Evolutionary conservation across 1,140 invertebrate species (phyloP).

Genomic region (Prorops nasuta): DNA sequence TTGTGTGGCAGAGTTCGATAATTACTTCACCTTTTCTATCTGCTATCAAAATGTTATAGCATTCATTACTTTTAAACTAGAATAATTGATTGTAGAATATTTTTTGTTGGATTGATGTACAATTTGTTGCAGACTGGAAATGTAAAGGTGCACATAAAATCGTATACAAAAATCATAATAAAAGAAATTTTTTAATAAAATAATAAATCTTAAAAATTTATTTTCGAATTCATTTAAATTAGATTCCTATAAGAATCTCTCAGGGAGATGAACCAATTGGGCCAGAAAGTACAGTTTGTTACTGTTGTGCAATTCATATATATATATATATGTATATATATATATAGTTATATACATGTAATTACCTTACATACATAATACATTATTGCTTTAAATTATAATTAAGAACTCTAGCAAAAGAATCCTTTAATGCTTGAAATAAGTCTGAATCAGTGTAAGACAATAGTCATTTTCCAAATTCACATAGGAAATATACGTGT

Average conservation of each 20-base stretch:
- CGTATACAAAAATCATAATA: slow-evolving; percentile 32
- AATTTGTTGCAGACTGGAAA: slow-evolving; percentile 21
- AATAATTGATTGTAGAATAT: background rate
- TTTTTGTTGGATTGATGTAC: slow-evolving; percentile 23
- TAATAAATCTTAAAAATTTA: slow-evolving; percentile 15
- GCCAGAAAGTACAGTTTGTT: too few species aligned
- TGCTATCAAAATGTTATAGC: slow-evolving; percentile 15
- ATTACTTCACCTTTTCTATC: slow-evolving; percentile 20
- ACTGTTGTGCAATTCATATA: too few species aligned
- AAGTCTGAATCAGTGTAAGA: too few species aligned
- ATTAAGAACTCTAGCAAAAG: too few species aligned
- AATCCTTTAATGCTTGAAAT: too few species aligned
- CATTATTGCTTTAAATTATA: too few species aligned
- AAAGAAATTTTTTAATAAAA: slow-evolving; percentile 35
- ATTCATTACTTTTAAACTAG: too few species aligned
- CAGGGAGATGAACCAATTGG: too few species aligned
- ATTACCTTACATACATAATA: too few species aligned
- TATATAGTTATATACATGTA: slow-evolving; percentile 24
- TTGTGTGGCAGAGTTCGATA: slow-evolving; percentile 25
- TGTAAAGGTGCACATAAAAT: slow-evolving; percentile 34
- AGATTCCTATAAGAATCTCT: too few species aligned
- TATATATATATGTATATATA: slow-evolving; percentile 14
- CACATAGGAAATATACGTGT: too few species aligned
- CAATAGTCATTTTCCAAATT: too few species aligned
- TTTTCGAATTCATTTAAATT: slow-evolving; percentile 7